These are phyloP conservation scores for Agrilus biguttatus DNA, from an alignment of 2,888 invertebrate species.

Conservation along the genomic window DNA sequence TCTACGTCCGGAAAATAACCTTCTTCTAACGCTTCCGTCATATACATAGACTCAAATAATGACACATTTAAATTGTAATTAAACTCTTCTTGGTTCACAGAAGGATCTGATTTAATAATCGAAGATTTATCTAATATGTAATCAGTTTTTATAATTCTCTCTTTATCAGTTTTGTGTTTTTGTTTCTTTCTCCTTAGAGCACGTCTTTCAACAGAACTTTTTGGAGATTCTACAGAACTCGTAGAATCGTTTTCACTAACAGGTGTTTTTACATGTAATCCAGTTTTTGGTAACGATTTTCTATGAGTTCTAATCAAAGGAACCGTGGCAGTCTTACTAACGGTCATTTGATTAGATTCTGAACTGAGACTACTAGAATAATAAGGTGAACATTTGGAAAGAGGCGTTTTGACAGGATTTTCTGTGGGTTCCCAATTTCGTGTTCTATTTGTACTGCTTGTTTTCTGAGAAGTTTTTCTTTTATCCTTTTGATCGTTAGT, in stretches of 20 bases:
- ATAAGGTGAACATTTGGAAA: slow-evolving; percentile 58
- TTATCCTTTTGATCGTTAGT: slow-evolving; percentile 30
- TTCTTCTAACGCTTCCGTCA: slow-evolving; percentile 32
- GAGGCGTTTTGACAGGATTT: slow-evolving; percentile 30
- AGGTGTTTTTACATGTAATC: slow-evolving; percentile 51
- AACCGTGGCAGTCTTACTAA: slow-evolving; percentile 42
- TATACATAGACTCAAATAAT: slow-evolving; percentile 16
- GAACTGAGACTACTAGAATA: slow-evolving; percentile 63
- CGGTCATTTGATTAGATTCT: slow-evolving; percentile 55
- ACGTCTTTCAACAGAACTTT: slow-evolving; percentile 38
- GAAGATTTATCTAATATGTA: slow-evolving; percentile 26
- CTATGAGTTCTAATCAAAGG: slow-evolving; percentile 27
- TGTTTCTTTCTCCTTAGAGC: slow-evolving; percentile 56
- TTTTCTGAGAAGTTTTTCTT: slow-evolving; percentile 25
- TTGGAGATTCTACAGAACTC: slow-evolving; percentile 55
- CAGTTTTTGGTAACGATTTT: slow-evolving; percentile 40
- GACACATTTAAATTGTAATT: slow-evolving; percentile 21
- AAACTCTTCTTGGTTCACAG: slow-evolving; percentile 25
- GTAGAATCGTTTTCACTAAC: slow-evolving; percentile 64
- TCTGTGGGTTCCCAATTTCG: slow-evolving; percentile 22
- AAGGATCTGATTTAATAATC: slow-evolving; percentile 19
- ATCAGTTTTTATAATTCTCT: slow-evolving; percentile 26
- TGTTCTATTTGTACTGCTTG: slow-evolving; percentile 15
- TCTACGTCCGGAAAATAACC: slow-evolving; percentile 51
- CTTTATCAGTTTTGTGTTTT: slow-evolving; percentile 40